Percentiles rank a stretch among this genome's conserved stretches.
Conservation (phyloP, 2,888 invertebrate genomes). For the Sarcophaga variegata region DNA sequence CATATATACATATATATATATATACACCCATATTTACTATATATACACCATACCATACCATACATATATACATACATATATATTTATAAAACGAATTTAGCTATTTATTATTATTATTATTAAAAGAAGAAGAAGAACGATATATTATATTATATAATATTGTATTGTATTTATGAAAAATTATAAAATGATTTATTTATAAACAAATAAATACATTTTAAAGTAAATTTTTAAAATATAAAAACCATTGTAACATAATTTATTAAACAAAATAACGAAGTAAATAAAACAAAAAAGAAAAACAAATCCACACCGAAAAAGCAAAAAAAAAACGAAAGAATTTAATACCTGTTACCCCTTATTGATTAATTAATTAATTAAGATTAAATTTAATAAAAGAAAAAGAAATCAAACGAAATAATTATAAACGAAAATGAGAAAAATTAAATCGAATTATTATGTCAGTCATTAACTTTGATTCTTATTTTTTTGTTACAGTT, state of each 20-base stretch:
- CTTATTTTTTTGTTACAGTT: background rate
- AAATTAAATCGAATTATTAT: slow-evolving; percentile 8
- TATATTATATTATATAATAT: too few relatives aligned
- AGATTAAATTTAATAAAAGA: too few relatives aligned
- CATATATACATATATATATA: background rate
- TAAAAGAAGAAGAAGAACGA: too few relatives aligned
- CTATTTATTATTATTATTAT: background rate
- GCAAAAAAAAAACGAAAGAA: slow-evolving; percentile 22
- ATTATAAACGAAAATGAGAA: background rate
- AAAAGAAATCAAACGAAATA: background rate
- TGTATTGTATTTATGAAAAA: too few relatives aligned
- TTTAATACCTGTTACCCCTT: slow-evolving; percentile 59
- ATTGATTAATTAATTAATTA: slow-evolving; percentile 36
- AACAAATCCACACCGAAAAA: background rate
- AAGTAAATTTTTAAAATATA: background rate
- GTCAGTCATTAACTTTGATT: too few relatives aligned
- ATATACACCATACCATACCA: background rate
- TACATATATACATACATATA: background rate
- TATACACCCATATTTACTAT: background rate
- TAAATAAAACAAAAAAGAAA: too few relatives aligned
- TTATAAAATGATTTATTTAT: slow-evolving; percentile 32
- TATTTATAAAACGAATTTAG: background rate
- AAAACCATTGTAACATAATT: slow-evolving; percentile 58
- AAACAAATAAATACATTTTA: slow-evolving; percentile 32
- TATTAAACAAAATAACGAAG: slow-evolving; percentile 5